These are phyloP conservation scores for Periphyllus acericola DNA, from an alignment of 2,888 invertebrate species.

Conservation along the genomic window DNA sequence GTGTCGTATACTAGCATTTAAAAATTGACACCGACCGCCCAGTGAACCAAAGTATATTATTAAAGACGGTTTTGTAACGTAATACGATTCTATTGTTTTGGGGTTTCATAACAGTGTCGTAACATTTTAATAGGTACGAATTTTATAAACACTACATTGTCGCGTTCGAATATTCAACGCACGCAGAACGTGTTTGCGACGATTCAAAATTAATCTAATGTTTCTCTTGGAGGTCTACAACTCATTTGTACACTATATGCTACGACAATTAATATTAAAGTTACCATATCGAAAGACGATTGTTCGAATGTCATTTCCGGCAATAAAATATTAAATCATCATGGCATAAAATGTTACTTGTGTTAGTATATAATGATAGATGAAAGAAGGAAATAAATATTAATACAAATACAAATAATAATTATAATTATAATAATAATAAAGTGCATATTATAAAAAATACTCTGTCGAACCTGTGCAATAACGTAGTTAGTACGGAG, in stretches of 20 bases:
- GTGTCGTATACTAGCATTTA: not conserved
- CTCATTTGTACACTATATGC: not conserved
- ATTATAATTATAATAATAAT: slow-evolving; percentile 29
- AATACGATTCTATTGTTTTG: slow-evolving; percentile 9
- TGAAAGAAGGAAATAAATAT: not conserved
- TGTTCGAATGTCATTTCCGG: not conserved
- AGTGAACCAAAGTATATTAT: not conserved
- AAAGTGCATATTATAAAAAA: slow-evolving; percentile 48
- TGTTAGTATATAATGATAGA: not conserved
- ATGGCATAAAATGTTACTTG: not conserved
- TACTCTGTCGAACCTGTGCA: slow-evolving; percentile 58
- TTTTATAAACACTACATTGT: not conserved
- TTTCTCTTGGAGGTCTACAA: not conserved
- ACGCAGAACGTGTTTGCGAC: not conserved
- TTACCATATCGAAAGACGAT: not conserved
- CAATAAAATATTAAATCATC: not conserved
- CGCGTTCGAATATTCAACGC: not conserved
- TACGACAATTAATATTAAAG: not conserved
- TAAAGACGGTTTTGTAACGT: not conserved
- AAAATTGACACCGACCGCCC: not conserved
- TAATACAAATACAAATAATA: not conserved
- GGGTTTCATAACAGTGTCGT: not conserved
- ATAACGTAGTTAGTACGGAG: slow-evolving; percentile 57
- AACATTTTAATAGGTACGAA: not conserved
- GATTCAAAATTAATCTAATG: not conserved